Evolutionary conservation across 2,113 vertebrate genomes (phyloP).

Genomic region (Hassar affinis): DNA sequence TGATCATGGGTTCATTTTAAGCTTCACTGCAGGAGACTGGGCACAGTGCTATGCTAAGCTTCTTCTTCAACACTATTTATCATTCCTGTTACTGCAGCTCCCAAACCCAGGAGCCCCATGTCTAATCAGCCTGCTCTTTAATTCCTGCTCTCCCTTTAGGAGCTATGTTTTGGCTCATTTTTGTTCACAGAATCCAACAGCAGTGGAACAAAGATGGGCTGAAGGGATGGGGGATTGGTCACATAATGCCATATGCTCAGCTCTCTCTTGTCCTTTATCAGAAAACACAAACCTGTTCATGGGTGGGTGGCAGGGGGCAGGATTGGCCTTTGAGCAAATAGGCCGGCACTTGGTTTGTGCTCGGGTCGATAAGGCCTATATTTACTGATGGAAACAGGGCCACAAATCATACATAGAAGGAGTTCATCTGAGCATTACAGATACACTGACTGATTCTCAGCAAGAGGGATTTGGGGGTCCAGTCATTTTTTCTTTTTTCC

Average conservation of each 20-base stretch:
- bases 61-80: conserved; percentile 23
- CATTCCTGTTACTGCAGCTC: conserved; percentile 19
- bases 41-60: conserved; percentile 24
- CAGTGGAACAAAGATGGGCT: background rate
- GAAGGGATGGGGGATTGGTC: conserved; percentile 13
- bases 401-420: conserved; percentile 64
- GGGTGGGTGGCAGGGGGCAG: conserved; percentile 24
- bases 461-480: conserved; percentile 42
- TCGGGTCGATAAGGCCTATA: conserved; percentile 56
- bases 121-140: conserved; percentile 29
- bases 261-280: conserved; percentile 40
- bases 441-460: conserved; percentile 52
- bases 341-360: conserved; percentile 41
- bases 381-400: conserved; percentile 51
- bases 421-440: conserved; percentile 63
- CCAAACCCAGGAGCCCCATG: background rate
- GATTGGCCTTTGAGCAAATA: conserved; percentile 51
- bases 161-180: background rate
- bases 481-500: conserved; percentile 44
- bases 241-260: conserved; percentile 35
- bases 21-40: conserved; percentile 24
- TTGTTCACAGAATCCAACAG: conserved; percentile 10
- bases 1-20: conserved; percentile 43
- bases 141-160: conserved; percentile 1
- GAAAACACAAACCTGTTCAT: conserved; percentile 43